These are phyloP conservation scores for Clarias platycephalus DNA, from an alignment of 2,797 vertebrate genomes.

Conservation along the genomic window DNA sequence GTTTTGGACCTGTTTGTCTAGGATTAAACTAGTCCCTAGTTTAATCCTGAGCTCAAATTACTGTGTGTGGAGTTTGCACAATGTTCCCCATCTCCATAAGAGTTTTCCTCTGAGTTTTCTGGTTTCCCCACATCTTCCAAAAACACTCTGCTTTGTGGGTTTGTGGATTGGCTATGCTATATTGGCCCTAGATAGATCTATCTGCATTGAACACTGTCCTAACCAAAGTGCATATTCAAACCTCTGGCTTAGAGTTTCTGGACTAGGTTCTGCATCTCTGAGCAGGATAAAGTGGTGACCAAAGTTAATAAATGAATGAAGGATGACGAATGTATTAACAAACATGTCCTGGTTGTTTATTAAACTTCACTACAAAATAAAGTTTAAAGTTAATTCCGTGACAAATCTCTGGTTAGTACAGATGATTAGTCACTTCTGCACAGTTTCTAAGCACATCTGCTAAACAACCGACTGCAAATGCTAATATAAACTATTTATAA, in stretches of 20 bases:
- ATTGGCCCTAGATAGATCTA: not conserved
- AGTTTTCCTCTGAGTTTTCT: not conserved
- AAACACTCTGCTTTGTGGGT: not conserved
- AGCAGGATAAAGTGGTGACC: not conserved
- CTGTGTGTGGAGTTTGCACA: not conserved
- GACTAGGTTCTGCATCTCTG: not conserved
- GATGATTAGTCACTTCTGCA: not conserved
- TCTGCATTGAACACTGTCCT: not conserved
- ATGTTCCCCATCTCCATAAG: not conserved
- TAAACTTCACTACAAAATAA: constrained; percentile 21
- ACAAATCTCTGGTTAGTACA: not conserved
- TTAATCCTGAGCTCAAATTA: not conserved
- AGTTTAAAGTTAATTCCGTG: not conserved
- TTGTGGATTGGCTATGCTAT: not conserved
- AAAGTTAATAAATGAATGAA: not conserved
- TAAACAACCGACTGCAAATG: not conserved
- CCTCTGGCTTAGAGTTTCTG: not conserved
- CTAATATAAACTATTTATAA: not conserved
- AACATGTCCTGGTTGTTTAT: not conserved
- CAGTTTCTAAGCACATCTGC: too few relatives aligned
- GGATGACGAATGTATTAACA: not conserved
- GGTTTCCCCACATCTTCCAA: not conserved
- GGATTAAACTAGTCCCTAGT: not conserved
- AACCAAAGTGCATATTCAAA: not conserved
- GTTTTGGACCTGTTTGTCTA: not conserved